Evolutionary conservation across 2,888 invertebrate species (phyloP).

Genomic region (Lordiphosa fenestrarum): DNA sequence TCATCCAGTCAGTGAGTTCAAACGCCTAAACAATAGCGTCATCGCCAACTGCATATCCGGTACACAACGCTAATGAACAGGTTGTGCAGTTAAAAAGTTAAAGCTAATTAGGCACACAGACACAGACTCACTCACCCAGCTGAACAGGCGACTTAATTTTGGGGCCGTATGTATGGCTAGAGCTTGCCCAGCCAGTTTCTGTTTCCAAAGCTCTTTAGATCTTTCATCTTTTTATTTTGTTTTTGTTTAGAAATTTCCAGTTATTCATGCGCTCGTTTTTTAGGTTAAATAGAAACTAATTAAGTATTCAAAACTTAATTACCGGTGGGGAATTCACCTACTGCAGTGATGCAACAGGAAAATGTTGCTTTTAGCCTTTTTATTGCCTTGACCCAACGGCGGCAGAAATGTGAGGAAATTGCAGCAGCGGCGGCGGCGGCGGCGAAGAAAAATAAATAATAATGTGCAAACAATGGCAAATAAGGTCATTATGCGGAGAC

Average conservation of each 20-base stretch:
- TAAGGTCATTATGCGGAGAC: slow-evolving; percentile 70
- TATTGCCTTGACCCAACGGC: slow-evolving; percentile 66
- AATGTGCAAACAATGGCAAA: slow-evolving; percentile 73
- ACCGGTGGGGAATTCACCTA: slow-evolving; percentile 47
- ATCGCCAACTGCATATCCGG: slow-evolving; percentile 65
- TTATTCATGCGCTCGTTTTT: slow-evolving; percentile 60
- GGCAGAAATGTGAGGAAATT: slow-evolving; percentile 61
- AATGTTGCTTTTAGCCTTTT: slow-evolving; percentile 28
- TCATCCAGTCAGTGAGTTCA: slow-evolving; percentile 5
- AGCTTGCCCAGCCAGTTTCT: slow-evolving; percentile 67
- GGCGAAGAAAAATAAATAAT: slow-evolving; percentile 52
- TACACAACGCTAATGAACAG: slow-evolving; percentile 62
- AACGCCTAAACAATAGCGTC: slow-evolving; percentile 62
- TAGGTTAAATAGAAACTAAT: slow-evolving; percentile 63
- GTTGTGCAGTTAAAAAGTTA: slow-evolving; percentile 43
- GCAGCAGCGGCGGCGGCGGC: too few species aligned
- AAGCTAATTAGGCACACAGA: slow-evolving; percentile 56
- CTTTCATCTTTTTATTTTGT: slow-evolving; percentile 51
- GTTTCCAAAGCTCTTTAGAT: slow-evolving; percentile 45
- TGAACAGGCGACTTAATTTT: slow-evolving; percentile 41
- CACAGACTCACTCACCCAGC: slow-evolving; percentile 9
- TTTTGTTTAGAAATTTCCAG: slow-evolving; percentile 59
- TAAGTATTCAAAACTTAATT: slow-evolving; percentile 70
- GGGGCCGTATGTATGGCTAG: slow-evolving; percentile 11
- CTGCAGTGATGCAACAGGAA: slow-evolving; percentile 8